Evolutionary conservation across 2,888 invertebrate genomes (phyloP).

Genomic region (Galerucella pusilla): DNA sequence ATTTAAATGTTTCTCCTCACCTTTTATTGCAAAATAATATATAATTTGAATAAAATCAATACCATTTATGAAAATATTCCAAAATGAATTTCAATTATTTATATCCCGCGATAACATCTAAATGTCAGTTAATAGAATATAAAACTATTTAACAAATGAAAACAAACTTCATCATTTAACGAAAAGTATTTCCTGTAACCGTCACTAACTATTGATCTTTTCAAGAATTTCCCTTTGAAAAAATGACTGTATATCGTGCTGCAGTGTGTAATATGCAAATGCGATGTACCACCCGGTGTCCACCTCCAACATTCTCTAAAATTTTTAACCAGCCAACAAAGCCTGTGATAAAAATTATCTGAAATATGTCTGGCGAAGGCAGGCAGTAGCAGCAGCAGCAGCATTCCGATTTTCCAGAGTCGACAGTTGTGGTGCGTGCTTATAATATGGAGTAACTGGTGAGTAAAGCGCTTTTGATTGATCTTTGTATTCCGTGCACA

Average conservation of each 20-base stretch:
- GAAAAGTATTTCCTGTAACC: not conserved
- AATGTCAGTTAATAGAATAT: not conserved
- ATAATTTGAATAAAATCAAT: too few relatives aligned
- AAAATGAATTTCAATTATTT: too few relatives aligned
- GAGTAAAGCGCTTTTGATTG: conserved; percentile 57
- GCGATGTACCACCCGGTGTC: conserved; percentile 25
- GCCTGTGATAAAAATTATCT: conserved; percentile 21
- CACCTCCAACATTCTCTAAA: conserved; percentile 10
- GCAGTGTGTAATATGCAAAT: conserved; percentile 15
- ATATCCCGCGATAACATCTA: not conserved
- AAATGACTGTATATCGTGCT: conserved; percentile 22
- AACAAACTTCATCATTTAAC: not conserved
- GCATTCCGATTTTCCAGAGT: conserved; percentile 17
- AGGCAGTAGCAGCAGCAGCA: not conserved
- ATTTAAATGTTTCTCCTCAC: too few relatives aligned
- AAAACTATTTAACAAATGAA: not conserved
- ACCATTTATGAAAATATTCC: too few relatives aligned
- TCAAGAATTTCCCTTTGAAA: not conserved
- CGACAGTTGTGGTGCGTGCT: conserved; percentile 40
- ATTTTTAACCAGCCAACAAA: conserved; percentile 13
- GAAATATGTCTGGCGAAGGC: conserved; percentile 24
- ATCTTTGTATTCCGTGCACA: conserved; percentile 60
- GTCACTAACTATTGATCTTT: not conserved
- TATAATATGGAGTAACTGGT: conserved; percentile 47
- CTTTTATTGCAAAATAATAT: too few relatives aligned